Percentiles rank a stretch among this genome's conserved stretches.
Evolutionary conservation across 2,113 vertebrate genomes (phyloP).

Genomic region (Oryzias javanicus): DNA sequence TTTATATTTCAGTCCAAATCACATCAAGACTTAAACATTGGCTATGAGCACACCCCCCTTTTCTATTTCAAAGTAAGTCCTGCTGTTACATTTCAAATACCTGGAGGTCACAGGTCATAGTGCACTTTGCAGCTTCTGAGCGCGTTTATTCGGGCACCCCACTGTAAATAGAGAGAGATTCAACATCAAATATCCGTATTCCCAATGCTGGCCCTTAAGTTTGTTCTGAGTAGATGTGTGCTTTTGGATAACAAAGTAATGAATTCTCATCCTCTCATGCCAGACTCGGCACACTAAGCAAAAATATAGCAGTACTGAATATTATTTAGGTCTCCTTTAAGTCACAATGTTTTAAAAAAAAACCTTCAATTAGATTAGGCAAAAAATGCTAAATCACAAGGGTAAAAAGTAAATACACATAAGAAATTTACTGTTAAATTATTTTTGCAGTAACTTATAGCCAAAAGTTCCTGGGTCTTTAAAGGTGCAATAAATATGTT

Average conservation of each 20-base stretch:
- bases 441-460: slow-evolving; percentile 54
- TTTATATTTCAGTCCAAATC: slow-evolving; percentile 72
- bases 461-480: slow-evolving; percentile 64
- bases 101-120: slow-evolving; percentile 72
- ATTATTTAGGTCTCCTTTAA: slow-evolving; percentile 34
- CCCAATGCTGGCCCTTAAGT: slow-evolving; percentile 70
- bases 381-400: slow-evolving; percentile 46
- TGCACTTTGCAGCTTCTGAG: slow-evolving; percentile 72
- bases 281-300: slow-evolving; percentile 60
- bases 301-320: slow-evolving; percentile 60
- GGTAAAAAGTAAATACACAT: slow-evolving; percentile 59
- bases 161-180: slow-evolving; percentile 73
- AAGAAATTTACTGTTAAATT: slow-evolving; percentile 64
- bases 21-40: slow-evolving; percentile 76
- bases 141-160: slow-evolving; percentile 73
- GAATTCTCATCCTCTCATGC: slow-evolving; percentile 52
- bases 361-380: slow-evolving; percentile 10
- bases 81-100: slow-evolving; percentile 76
- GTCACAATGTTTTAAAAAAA: slow-evolving; percentile 28
- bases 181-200: slow-evolving; percentile 74
- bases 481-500: slow-evolving; percentile 78
- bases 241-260: slow-evolving; percentile 73
- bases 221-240: slow-evolving; percentile 67
- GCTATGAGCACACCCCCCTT: slow-evolving; percentile 67
- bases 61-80: slow-evolving; percentile 76